A percentile compares a stretch with the other conserved stretches of the same genome.
phyloP scores from a whole-genome alignment of 92 coral and sea anemone species.

The Epizoanthus illoricatus region DNA sequence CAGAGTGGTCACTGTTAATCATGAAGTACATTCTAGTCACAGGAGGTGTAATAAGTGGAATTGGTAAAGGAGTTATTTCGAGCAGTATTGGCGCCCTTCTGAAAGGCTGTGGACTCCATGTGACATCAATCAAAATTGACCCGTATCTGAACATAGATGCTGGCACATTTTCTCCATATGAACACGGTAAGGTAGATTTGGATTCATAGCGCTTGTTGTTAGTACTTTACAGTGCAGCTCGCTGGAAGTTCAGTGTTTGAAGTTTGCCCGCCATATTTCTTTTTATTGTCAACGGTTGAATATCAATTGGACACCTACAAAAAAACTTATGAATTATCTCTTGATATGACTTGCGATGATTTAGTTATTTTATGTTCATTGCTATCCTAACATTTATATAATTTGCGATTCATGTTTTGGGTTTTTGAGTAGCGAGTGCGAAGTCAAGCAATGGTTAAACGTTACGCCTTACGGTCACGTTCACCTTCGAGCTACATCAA shows the following conservation, averaged over 20 bases:
- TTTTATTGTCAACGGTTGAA: too few relatives aligned
- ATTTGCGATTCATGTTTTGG: too few relatives aligned
- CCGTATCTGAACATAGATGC: conserved; percentile 99
- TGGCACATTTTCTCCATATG: conserved; percentile 98
- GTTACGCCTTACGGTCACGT: too few relatives aligned
- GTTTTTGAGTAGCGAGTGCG: too few relatives aligned
- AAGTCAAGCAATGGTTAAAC: too few relatives aligned
- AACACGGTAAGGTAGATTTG: conserved; percentile 67
- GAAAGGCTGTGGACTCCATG: conserved; percentile 87
- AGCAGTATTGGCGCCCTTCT: conserved; percentile 94
- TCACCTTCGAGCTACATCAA: too few relatives aligned
- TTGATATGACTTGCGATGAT: too few relatives aligned
- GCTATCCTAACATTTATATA: too few relatives aligned
- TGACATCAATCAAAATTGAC: conserved; percentile 94
- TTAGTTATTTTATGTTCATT: too few relatives aligned
- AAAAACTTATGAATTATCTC: too few relatives aligned
- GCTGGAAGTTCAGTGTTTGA: not conserved
- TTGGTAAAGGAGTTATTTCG: conserved; percentile 97
- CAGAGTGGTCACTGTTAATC: not conserved
- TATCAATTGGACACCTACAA: too few relatives aligned
- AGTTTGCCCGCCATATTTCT: not conserved
- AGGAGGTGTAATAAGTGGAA: conserved; percentile 98
- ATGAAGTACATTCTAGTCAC: conserved; percentile 98
- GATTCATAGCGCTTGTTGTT: not conserved
- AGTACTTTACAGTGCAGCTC: not conserved